Conservation (phyloP, 2,113 vertebrate species). For the Archilochus colubris region DNA sequence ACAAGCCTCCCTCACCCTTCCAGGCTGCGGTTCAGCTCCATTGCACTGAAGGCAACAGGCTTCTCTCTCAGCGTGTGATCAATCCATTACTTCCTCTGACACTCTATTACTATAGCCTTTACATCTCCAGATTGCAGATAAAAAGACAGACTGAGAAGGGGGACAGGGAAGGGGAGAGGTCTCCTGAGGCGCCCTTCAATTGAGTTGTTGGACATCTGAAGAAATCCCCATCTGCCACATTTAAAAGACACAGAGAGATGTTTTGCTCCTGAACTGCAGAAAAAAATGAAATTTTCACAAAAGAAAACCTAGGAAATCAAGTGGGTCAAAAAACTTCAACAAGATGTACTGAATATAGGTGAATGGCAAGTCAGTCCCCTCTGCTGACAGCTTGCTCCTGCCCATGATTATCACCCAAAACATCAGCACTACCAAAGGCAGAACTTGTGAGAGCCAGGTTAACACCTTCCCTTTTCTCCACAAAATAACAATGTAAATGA, state of each 20-base stretch:
- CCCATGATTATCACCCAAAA: not conserved
- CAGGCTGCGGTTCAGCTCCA: constrained; percentile 76
- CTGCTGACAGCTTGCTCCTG: constrained; percentile 14
- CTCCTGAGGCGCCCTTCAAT: constrained; percentile 43
- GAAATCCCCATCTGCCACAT: constrained; percentile 52
- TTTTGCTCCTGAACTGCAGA: constrained; percentile 50
- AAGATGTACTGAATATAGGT: not conserved
- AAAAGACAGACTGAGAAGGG: constrained; percentile 59
- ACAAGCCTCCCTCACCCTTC: constrained; percentile 74
- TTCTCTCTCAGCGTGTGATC: constrained; percentile 67
- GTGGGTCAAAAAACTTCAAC: constrained; percentile 37
- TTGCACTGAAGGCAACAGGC: constrained; percentile 74
- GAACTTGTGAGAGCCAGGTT: not conserved
- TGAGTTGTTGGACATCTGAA: constrained; percentile 60
- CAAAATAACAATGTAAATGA: constrained; percentile 29
- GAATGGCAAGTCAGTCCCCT: constrained; percentile 3
- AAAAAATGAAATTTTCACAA: constrained; percentile 61
- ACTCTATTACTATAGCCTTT: constrained; percentile 74
- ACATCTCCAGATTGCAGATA: constrained; percentile 69
- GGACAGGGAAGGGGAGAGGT: constrained; percentile 34
- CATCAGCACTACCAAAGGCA: not conserved
- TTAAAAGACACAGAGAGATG: constrained; percentile 56
- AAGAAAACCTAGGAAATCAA: constrained; percentile 57
- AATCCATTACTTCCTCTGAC: constrained; percentile 81
- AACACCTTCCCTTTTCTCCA: constrained; percentile 6